These are phyloP conservation scores for Perognathus longimembris DNA, from an alignment of 2,113 vertebrate genomes.

Conservation along the genomic window DNA sequence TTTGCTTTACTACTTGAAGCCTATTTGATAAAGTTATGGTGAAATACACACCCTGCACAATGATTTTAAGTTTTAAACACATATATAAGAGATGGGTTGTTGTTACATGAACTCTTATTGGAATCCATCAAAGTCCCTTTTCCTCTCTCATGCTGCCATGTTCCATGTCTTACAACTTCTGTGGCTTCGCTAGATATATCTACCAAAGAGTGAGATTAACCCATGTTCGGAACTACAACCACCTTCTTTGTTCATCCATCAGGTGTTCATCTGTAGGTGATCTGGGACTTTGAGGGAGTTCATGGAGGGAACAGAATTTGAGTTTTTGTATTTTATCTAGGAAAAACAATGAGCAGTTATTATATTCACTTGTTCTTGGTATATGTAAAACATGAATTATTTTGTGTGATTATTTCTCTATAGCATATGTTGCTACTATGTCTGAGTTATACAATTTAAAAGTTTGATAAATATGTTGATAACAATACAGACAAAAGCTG, in stretches of 20 bases:
- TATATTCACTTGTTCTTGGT: background rate
- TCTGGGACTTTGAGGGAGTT: background rate
- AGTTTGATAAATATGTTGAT: background rate
- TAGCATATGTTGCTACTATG: background rate
- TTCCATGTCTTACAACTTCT: background rate
- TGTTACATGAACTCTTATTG: background rate
- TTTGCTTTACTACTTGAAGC: background rate
- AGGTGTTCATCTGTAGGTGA: too few relatives aligned
- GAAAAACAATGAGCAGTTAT: background rate
- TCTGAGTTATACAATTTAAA: background rate
- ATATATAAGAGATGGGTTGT: background rate
- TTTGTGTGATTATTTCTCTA: background rate
- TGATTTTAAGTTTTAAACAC: background rate
- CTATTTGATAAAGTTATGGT: background rate
- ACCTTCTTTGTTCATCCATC: too few relatives aligned
- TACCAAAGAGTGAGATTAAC: background rate
- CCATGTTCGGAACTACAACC: background rate
- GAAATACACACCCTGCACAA: background rate
- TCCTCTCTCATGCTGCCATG: background rate
- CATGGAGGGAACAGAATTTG: background rate
- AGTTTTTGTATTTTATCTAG: background rate
- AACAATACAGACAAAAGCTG: background rate
- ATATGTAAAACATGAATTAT: too few relatives aligned
- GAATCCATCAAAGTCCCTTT: background rate
- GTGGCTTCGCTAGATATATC: background rate